Conservation (phyloP, 92 coral and sea anemone genomes). For the Virgularia gustaviana region DNA sequence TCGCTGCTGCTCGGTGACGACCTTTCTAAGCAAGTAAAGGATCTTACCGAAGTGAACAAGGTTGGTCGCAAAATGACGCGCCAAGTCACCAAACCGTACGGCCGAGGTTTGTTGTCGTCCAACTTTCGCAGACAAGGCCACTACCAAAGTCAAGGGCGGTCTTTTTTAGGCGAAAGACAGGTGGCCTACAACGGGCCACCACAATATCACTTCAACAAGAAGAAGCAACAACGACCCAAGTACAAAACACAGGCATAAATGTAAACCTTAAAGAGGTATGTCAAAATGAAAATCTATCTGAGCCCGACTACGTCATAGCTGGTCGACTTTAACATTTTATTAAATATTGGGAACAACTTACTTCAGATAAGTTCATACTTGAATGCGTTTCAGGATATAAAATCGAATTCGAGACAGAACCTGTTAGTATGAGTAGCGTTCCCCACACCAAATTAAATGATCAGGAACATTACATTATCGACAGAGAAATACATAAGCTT, state of each 20-base stretch:
- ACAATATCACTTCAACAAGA: conserved; percentile 10
- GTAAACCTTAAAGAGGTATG: conserved; percentile 3
- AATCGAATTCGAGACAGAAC: conserved; percentile 34
- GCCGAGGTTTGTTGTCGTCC: neutral
- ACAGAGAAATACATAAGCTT: conserved; percentile 33
- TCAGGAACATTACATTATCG: conserved; percentile 13
- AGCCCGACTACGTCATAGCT: conserved; percentile 45
- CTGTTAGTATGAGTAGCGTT: conserved; percentile 6
- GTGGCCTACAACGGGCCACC: conserved; percentile 3
- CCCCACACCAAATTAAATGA: conserved; percentile 25
- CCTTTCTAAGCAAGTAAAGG: conserved; percentile 46
- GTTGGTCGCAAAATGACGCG: conserved; percentile 48
- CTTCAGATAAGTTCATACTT: conserved; percentile 53
- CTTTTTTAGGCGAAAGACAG: conserved; percentile 56
- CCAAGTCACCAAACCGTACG: neutral
- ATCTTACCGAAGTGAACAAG: conserved; percentile 53
- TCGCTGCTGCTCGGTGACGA: conserved; percentile 53
- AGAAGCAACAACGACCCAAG: conserved; percentile 38
- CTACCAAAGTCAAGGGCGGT: conserved; percentile 17
- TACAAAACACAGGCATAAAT: conserved; percentile 20
- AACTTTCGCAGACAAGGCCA: neutral
- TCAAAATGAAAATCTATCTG: conserved; percentile 11
- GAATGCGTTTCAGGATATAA: conserved; percentile 40
- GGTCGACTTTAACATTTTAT: conserved; percentile 59
- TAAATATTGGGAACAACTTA: conserved; percentile 36